Conservation (phyloP, 2,113 vertebrate genomes). For the Hystrix cristata region DNA sequence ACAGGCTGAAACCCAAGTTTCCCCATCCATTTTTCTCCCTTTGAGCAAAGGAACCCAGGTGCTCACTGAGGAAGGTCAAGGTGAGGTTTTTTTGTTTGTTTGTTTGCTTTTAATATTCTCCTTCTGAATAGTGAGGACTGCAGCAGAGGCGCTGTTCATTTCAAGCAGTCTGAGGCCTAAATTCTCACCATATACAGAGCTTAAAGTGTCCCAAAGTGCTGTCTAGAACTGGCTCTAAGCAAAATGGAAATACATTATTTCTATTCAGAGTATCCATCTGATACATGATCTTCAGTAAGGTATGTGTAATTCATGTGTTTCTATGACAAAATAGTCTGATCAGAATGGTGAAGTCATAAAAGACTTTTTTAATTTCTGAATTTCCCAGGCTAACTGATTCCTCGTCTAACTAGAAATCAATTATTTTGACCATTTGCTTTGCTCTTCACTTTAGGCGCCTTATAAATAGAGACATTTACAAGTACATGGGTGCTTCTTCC, state of each 20-base stretch:
- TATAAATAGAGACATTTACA: conserved; percentile 58
- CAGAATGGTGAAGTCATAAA: conserved; percentile 21
- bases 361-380: background rate
- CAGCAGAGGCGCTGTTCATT: background rate
- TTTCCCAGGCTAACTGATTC: conserved; percentile 1
- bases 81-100: background rate
- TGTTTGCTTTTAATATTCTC: background rate
- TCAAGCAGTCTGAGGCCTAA: conserved; percentile 33
- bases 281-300: background rate
- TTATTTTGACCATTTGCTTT: conserved; percentile 56
- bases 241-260: conserved; percentile 16
- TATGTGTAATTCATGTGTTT: background rate
- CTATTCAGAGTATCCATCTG: conserved; percentile 21
- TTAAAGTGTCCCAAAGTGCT: background rate
- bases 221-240: background rate
- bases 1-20: conserved; percentile 48
- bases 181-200: background rate
- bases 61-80: conserved; percentile 53
- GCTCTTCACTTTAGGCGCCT: background rate
- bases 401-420: conserved; percentile 48
- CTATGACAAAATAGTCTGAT: background rate
- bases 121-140: background rate
- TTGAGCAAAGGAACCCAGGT: conserved; percentile 1
- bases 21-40: conserved; percentile 15
- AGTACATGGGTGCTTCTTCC: background rate